These are phyloP conservation scores for Dicyrtomina minuta DNA, from an alignment of 2,888 invertebrate genomes.

Conservation along the genomic window DNA sequence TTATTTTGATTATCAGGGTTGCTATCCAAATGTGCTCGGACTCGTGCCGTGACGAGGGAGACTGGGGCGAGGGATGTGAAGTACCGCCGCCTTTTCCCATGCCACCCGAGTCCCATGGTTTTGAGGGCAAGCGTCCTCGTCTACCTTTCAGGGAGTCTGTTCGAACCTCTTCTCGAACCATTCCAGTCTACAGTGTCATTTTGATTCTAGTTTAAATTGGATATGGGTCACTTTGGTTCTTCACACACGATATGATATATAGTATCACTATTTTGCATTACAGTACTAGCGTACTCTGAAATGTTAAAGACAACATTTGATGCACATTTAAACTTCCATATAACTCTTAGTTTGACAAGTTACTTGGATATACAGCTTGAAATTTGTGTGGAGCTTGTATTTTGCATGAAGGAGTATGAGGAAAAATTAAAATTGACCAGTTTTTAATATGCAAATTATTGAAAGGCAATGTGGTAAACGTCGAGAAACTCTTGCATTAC, in stretches of 20 bases:
- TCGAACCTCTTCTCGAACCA: constrained; percentile 99
- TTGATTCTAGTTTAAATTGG: too few species aligned
- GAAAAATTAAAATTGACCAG: neutral
- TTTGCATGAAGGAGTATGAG: neutral
- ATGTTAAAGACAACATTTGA: constrained; percentile 64
- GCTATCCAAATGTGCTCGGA: constrained; percentile 92
- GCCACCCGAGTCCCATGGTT: constrained; percentile 85
- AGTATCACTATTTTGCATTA: too few species aligned
- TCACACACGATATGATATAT: too few species aligned
- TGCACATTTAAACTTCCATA: constrained; percentile 52
- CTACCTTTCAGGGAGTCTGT: constrained; percentile 96
- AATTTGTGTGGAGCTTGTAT: constrained; percentile 58
- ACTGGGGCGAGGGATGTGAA: constrained; percentile 85
- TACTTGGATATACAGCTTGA: constrained; percentile 71
- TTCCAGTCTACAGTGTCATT: too few species aligned
- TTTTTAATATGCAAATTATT: constrained; percentile 64
- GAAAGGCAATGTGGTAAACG: constrained; percentile 66
- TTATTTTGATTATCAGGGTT: constrained; percentile 89
- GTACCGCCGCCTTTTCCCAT: constrained; percentile 32
- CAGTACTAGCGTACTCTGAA: constrained; percentile 69
- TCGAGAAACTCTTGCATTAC: constrained; percentile 64
- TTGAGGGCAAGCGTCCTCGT: constrained; percentile 94
- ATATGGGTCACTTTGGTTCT: too few species aligned
- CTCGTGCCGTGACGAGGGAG: constrained; percentile 89
- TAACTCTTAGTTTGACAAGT: constrained; percentile 55